phyloP scores from a whole-genome alignment of 2,113 vertebrate genomes.

The Odocoileus hemionus region DNA sequence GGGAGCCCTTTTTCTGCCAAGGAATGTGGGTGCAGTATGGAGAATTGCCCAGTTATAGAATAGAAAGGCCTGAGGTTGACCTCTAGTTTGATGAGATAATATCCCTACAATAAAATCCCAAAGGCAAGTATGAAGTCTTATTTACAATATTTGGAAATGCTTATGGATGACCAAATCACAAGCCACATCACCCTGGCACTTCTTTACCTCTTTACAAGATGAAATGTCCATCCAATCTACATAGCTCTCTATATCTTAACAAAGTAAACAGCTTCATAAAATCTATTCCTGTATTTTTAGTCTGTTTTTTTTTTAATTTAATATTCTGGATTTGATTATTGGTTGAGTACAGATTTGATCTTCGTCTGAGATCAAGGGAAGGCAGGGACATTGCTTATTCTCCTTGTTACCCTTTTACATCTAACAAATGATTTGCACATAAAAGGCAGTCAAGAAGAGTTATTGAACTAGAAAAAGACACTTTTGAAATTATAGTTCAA shows the following conservation, averaged over 20 bases:
- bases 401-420: neutral
- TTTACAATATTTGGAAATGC: neutral
- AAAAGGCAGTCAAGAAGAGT: neutral
- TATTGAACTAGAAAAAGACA: neutral
- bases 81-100: slow-evolving; percentile 14
- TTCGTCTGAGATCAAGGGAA: neutral
- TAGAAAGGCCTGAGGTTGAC: neutral
- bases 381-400: neutral
- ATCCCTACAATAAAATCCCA: neutral
- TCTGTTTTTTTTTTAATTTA: neutral
- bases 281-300: neutral
- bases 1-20: slow-evolving; percentile 63
- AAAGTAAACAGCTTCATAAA: neutral
- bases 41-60: slow-evolving; percentile 3
- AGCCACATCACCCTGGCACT: neutral
- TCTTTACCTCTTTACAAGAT: neutral
- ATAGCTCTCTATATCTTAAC: neutral
- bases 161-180: neutral
- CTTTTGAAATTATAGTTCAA: slow-evolving; percentile 20
- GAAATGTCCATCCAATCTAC: neutral
- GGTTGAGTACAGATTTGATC: neutral
- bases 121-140: neutral
- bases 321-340: neutral
- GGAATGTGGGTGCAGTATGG: slow-evolving; percentile 75
- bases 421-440: neutral